Conservation (phyloP, 2,113 vertebrate species). For the Dolichotis patagonum region DNA sequence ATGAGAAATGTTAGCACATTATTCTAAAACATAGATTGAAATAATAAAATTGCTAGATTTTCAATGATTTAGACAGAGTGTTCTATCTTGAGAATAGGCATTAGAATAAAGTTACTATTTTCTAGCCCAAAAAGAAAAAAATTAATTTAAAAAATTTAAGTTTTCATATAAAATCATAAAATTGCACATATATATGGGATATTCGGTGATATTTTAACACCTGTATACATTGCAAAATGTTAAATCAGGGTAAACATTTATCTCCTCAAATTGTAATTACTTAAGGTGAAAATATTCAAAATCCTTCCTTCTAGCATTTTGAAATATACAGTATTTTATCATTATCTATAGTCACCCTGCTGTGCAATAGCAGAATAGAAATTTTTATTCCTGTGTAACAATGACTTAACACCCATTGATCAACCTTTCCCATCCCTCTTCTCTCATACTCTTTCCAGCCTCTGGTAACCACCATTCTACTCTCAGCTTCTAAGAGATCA, state of each 20-base stretch:
- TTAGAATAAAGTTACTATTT: background rate
- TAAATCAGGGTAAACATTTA: background rate
- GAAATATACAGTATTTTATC: background rate
- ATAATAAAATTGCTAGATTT: background rate
- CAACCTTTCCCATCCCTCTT: background rate
- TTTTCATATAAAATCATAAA: background rate
- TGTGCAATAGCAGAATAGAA: background rate
- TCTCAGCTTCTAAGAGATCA: background rate
- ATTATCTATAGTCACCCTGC: background rate
- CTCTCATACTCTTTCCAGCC: background rate
- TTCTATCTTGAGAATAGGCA: background rate
- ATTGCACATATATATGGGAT: background rate
- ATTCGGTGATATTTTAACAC: background rate
- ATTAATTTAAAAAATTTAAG: background rate
- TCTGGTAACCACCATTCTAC: background rate
- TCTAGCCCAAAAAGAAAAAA: background rate
- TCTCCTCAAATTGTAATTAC: too few species aligned
- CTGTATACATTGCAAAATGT: background rate
- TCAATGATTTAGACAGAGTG: background rate
- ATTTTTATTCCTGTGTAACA: background rate
- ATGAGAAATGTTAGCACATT: background rate
- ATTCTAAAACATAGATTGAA: background rate
- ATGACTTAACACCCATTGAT: background rate
- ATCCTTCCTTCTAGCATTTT: background rate
- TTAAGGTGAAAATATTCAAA: too few species aligned